Percentiles rank a stretch among this genome's conserved stretches.
Conservation (phyloP, 2,113 vertebrate genomes). For the Cottus gobio region DNA sequence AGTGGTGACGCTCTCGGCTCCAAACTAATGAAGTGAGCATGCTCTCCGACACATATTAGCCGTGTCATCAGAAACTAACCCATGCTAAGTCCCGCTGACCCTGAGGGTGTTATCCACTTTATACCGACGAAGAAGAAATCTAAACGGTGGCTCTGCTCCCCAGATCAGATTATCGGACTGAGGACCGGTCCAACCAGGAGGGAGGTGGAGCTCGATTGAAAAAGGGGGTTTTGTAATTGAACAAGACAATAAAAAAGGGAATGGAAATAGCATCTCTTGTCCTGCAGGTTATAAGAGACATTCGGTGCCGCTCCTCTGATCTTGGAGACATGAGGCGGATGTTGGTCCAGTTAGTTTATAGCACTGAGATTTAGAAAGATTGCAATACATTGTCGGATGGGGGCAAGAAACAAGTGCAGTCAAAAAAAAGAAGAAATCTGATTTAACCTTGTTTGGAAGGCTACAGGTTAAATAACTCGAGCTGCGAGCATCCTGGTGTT, state of each 20-base stretch:
- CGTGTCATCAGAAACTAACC: constrained; percentile 45
- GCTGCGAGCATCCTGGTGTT: no score
- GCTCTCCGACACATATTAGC: constrained; percentile 38
- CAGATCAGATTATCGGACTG: constrained; percentile 53
- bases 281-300: neutral
- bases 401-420: neutral
- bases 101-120: constrained; percentile 49
- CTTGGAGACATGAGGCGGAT: no score
- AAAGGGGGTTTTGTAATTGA: neutral
- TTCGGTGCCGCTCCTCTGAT: neutral
- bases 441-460: neutral
- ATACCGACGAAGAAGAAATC: constrained; percentile 26
- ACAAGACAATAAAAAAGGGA: neutral
- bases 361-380: neutral
- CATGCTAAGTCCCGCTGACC: constrained; percentile 46
- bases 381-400: neutral
- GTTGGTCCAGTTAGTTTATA: neutral
- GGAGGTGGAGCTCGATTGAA: neutral
- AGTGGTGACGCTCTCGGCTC: neutral
- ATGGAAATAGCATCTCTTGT: neutral
- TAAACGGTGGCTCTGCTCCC: constrained; percentile 24
- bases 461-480: neutral
- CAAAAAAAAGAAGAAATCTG: neutral
- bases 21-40: constrained; percentile 23
- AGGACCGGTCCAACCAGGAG: constrained; percentile 8